Evolutionary conservation across 2,888 invertebrate species (phyloP), one percentile per base, ranked within the genome.

Genomic region (Actias luna): DNA sequence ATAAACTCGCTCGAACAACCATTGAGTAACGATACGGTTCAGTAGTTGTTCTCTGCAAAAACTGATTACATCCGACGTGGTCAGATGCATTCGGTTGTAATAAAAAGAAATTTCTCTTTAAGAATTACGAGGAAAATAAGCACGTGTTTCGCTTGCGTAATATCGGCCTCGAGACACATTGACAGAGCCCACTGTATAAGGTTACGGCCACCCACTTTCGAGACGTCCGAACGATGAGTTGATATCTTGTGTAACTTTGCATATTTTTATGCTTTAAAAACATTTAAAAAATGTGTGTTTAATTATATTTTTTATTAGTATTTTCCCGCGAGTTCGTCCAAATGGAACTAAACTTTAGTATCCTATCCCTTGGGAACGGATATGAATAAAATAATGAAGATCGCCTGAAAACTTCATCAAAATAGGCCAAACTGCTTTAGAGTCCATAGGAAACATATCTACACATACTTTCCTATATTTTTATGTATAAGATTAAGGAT

Each of bases 21-120:
- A n/a, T 68, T 66, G 60, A 60, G 69, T 25, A 74, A 71, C 4
- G 55, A 10, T 64, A 62, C 65, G 67, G 73, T 72, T 75, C 74
- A 73, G 46, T 66, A 57, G 58, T 29, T 70, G 50, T n/a, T 52
- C 31, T 42, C 31, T 42, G 69, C 58, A 74, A 74, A 74, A 73
- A 72, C 61, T 35, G 68, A 69, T 69, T 31, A 63, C 65, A 71
- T 64, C 65, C 64, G 72, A 69, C 36, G 39, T 55, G 61, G 39
- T 55, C 55, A 61, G 29, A 16, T 36, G 39, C 16, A 39, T 18
- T 61, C 52, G 33, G 65, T 60, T 59, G 65, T 63, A 61, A 64
- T 65, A 65, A 50, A 66, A 69, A 69, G 62, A 68, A 68, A 66
- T 69, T 70, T 70, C 65, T 71, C 63, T 61, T 36, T 61, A 67